Evolutionary conservation across 2,888 invertebrate genomes (phyloP).

Genomic region (Plebejus melissa): DNA sequence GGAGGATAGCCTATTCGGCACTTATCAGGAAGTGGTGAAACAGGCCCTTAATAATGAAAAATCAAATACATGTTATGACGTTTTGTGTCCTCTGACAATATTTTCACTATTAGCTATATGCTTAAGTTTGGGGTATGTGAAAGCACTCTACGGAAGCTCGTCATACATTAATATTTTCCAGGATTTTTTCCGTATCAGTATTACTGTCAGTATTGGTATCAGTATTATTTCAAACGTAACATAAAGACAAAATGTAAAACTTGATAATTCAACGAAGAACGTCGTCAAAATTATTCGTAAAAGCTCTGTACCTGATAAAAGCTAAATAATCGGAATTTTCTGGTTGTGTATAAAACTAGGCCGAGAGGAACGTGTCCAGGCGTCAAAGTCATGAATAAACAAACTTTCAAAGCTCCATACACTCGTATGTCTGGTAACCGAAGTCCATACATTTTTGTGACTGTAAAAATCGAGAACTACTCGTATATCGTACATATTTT

Average conservation of each 20-base stretch:
- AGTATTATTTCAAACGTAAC: too few relatives aligned
- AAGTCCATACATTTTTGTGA: neutral
- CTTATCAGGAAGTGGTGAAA: too few relatives aligned
- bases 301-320: neutral
- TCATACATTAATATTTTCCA: too few relatives aligned
- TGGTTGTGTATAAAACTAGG: neutral
- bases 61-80: too few relatives aligned
- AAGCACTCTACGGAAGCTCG: too few relatives aligned
- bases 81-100: neutral
- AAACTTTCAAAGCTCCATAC: constrained; percentile 3
- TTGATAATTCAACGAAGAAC: neutral
- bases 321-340: neutral
- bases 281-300: neutral
- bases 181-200: too few relatives aligned
- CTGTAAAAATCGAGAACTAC: neutral
- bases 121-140: too few relatives aligned
- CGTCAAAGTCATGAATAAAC: neutral
- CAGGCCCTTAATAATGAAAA: too few relatives aligned
- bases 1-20: too few relatives aligned
- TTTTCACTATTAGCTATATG: too few relatives aligned
- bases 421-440: neutral
- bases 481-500: neutral
- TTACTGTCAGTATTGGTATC: too few relatives aligned
- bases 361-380: neutral
- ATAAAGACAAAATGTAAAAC: neutral